Percentiles rank a stretch among this genome's conserved stretches.
phyloP scores from a whole-genome alignment of 2,888 invertebrate species.

The Pediacus dermestoides region DNA sequence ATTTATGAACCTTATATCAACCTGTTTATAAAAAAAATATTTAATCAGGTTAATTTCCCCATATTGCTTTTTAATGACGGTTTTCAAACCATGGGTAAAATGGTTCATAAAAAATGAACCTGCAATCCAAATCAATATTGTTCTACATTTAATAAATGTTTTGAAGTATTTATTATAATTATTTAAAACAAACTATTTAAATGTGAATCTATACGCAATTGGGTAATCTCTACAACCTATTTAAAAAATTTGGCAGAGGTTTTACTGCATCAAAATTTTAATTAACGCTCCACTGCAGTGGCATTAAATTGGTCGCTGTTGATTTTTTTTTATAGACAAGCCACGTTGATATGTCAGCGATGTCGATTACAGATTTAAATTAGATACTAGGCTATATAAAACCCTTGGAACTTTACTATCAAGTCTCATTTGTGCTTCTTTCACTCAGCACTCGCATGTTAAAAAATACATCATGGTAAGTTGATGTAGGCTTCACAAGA shows the following conservation, averaged over 20 bases:
- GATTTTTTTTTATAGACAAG: conserved; percentile 32
- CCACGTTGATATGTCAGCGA: conserved; percentile 30
- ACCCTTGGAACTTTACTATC: conserved; percentile 27
- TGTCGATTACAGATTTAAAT: conserved; percentile 36
- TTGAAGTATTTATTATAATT: too few relatives aligned
- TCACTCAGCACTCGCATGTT: conserved; percentile 19
- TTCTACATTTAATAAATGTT: too few relatives aligned
- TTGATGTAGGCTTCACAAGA: conserved; percentile 4
- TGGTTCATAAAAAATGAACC: too few relatives aligned
- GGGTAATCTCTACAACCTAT: too few relatives aligned
- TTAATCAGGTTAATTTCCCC: too few relatives aligned
- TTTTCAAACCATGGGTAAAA: too few relatives aligned
- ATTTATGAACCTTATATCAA: too few relatives aligned
- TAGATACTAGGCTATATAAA: conserved; percentile 40
- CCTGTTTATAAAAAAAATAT: too few relatives aligned
- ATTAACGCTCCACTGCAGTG: conserved; percentile 26
- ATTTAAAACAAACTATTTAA: too few relatives aligned
- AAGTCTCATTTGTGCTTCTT: conserved; percentile 30
- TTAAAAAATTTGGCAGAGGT: not conserved
- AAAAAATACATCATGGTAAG: conserved; percentile 22
- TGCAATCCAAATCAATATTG: too few relatives aligned
- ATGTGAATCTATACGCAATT: too few relatives aligned
- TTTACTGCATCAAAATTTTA: conserved; percentile 1
- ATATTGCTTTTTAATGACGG: too few relatives aligned
- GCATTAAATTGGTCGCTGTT: conserved; percentile 30